These are phyloP conservation scores for Amiota communis DNA, from an alignment of 2,888 invertebrate genomes.

Conservation along the genomic window DNA sequence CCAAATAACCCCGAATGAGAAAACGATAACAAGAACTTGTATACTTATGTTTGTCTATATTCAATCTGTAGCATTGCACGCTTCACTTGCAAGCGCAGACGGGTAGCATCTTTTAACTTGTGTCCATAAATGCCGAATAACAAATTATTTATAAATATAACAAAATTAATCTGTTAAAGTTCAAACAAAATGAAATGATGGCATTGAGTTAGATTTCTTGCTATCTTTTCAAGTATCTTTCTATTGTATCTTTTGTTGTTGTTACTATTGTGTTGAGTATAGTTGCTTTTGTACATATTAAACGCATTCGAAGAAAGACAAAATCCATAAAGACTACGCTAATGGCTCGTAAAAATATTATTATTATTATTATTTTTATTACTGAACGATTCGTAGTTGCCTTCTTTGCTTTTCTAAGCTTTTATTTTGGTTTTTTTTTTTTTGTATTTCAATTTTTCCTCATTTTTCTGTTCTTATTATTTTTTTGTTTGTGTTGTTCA, in stretches of 20 bases:
- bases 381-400: too few relatives aligned
- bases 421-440: too few relatives aligned
- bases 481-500: slow-evolving; percentile 1
- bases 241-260: background rate
- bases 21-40: too few relatives aligned
- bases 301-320: slow-evolving; percentile 34
- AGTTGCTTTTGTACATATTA: slow-evolving; percentile 7
- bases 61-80: too few relatives aligned
- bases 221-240: background rate
- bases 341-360: slow-evolving; percentile 66
- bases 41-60: too few relatives aligned
- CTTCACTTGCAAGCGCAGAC: too few relatives aligned
- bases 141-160: slow-evolving; percentile 20
- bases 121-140: background rate
- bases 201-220: background rate
- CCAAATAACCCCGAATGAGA: too few relatives aligned
- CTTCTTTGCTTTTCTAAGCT: too few relatives aligned
- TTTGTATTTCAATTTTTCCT: too few relatives aligned
- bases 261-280: background rate
- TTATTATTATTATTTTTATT: slow-evolving; percentile 48
- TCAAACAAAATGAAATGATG: slow-evolving; percentile 14
- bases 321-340: slow-evolving; percentile 60
- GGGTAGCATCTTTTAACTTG: too few relatives aligned
- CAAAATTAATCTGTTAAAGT: slow-evolving; percentile 17
- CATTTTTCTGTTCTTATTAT: slow-evolving; percentile 17